phyloP scores from a whole-genome alignment of 2,797 vertebrate species.

The Luscinia luscinia region DNA sequence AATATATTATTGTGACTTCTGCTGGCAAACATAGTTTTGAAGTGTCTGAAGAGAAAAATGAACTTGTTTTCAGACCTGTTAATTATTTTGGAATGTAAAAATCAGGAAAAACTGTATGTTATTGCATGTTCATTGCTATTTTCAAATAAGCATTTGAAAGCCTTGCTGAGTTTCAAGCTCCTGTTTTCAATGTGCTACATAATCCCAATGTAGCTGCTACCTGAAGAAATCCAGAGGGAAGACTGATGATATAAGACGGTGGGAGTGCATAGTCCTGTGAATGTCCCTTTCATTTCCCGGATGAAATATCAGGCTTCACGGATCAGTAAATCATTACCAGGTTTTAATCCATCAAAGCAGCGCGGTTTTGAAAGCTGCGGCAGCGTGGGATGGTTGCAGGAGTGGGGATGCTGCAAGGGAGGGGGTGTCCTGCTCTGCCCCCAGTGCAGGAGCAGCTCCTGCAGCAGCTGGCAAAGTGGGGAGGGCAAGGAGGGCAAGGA shows the following conservation, averaged over 20 bases:
- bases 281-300: not conserved
- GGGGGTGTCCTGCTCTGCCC: not conserved
- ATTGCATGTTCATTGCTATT: not conserved
- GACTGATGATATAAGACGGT: not conserved
- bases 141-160: not conserved
- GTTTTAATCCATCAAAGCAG: slow-evolving; percentile 24
- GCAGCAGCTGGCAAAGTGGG: not conserved
- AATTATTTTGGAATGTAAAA: not conserved
- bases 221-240: not conserved
- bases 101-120: not conserved
- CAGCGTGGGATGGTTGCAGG: rapidly evolving
- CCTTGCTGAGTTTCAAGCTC: not conserved
- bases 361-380: not conserved
- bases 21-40: not conserved
- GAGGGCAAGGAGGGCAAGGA: not conserved
- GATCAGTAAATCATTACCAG: slow-evolving; percentile 2
- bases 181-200: not conserved
- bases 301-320: not conserved
- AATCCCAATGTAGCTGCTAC: not conserved
- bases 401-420: not conserved
- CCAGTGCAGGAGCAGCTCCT: not conserved
- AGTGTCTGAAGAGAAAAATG: not conserved
- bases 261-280: not conserved
- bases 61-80: not conserved
- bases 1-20: not conserved